phyloP scores from a whole-genome alignment of 2,113 vertebrate species.

The Stictonetta naevosa region DNA sequence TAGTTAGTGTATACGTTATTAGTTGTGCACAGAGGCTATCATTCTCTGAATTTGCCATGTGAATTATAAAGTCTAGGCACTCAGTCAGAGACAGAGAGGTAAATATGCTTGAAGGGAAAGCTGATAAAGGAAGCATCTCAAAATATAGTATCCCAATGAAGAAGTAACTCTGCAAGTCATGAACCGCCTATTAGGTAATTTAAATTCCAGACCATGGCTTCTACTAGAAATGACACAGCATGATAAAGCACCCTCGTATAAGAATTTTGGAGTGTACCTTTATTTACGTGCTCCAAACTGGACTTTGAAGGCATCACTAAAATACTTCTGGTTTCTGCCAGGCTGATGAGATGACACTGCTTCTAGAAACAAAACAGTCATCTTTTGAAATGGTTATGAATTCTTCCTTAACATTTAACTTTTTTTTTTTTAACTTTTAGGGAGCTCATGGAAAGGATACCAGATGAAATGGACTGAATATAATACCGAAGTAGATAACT shows the following conservation, averaged over 20 bases:
- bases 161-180: background rate
- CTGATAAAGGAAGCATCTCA: background rate
- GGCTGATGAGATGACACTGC: background rate
- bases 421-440: background rate
- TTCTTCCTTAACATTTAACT: background rate
- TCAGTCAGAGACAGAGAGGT: background rate
- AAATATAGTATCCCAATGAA: background rate
- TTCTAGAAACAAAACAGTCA: background rate
- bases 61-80: background rate
- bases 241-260: background rate
- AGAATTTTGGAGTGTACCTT: background rate
- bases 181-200: background rate
- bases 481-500: background rate
- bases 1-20: background rate
- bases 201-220: background rate
- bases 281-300: background rate
- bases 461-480: background rate
- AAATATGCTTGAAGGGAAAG: background rate
- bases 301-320: background rate
- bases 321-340: background rate
- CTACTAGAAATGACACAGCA: background rate
- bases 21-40: background rate
- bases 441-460: background rate
- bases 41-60: rapidly evolving
- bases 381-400: background rate